A percentile compares a stretch with the other conserved stretches of the same genome.
Evolutionary conservation across 2,888 invertebrate genomes (phyloP).

Genomic region (Drosophila barbarae): DNA sequence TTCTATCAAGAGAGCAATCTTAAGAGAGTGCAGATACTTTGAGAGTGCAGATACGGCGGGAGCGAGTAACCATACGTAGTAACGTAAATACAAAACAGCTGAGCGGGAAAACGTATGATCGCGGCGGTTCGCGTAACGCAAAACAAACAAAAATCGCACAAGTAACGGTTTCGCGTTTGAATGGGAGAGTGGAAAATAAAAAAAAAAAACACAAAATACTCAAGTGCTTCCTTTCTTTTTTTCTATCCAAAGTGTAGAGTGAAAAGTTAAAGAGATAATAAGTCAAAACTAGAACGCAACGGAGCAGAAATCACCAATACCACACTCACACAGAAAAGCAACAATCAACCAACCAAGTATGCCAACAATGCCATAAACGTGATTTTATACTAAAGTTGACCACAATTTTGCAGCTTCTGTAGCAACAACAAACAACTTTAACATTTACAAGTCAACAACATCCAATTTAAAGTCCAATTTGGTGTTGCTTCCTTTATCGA

Average conservation of each 20-base stretch:
- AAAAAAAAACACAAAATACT: conserved; percentile 18
- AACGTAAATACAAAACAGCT: conserved; percentile 71
- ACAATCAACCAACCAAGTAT: conserved; percentile 50
- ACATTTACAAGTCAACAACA: conserved; percentile 9
- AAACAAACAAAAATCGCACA: conserved; percentile 36
- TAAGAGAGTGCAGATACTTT: conserved; percentile 20
- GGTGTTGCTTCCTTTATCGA: conserved; percentile 48
- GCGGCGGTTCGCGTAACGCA: conserved; percentile 53
- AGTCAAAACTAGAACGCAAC: conserved; percentile 41
- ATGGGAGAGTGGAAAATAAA: conserved; percentile 46
- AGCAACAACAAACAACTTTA: conserved; percentile 15
- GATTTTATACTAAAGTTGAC: conserved; percentile 48
- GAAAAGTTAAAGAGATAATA: conserved; percentile 32
- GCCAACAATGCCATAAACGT: conserved; percentile 40
- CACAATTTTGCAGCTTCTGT: conserved; percentile 56
- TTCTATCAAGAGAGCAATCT: not conserved
- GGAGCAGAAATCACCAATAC: conserved; percentile 29
- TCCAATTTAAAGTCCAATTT: conserved; percentile 36
- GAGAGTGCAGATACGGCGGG: conserved; percentile 8
- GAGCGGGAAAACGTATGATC: conserved; percentile 63
- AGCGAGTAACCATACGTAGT: conserved; percentile 41
- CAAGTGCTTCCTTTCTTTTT: conserved; percentile 27
- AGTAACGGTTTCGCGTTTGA: conserved; percentile 14
- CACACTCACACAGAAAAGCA: conserved; percentile 31
- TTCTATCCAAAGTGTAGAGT: conserved; percentile 48